These are phyloP conservation scores for Eumerus sabulonum DNA, from an alignment of 2,888 invertebrate genomes.

Conservation along the genomic window DNA sequence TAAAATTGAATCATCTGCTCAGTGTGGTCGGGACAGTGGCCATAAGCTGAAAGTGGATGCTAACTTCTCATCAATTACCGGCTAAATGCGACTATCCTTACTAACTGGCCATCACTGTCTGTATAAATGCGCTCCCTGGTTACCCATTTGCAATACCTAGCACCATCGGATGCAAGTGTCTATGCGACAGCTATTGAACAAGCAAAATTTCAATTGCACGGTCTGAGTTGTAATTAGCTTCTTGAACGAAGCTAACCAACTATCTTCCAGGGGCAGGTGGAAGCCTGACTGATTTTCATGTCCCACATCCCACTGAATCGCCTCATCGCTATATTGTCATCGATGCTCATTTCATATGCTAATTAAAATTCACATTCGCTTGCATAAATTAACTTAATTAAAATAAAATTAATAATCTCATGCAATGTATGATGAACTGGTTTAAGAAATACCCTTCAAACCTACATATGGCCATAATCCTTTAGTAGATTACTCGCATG, in stretches of 20 bases:
- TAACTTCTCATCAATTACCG: conserved; percentile 40
- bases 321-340: conserved; percentile 7
- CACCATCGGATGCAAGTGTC: too few relatives aligned
- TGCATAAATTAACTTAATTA: conserved; percentile 67
- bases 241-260: conserved; percentile 40
- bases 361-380: conserved; percentile 66
- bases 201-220: conserved; percentile 29
- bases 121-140: too few relatives aligned
- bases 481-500: conserved; percentile 8
- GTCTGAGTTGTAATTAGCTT: conserved; percentile 53
- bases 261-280: background rate
- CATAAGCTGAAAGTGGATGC: conserved; percentile 15
- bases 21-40: conserved; percentile 10
- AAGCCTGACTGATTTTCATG: too few relatives aligned
- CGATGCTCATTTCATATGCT: conserved; percentile 37
- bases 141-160: too few relatives aligned
- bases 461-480: conserved; percentile 11
- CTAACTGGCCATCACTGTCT: too few relatives aligned
- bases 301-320: too few relatives aligned
- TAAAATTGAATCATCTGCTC: conserved; percentile 59
- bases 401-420: conserved; percentile 65
- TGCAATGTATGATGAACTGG: conserved; percentile 18
- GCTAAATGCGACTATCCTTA: background rate
- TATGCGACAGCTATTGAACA: too few relatives aligned
- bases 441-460: conserved; percentile 20